A percentile compares a stretch with the other conserved stretches of the same genome.
Evolutionary conservation across 2,113 vertebrate genomes (phyloP).

Genomic region (Rhea americana): DNA sequence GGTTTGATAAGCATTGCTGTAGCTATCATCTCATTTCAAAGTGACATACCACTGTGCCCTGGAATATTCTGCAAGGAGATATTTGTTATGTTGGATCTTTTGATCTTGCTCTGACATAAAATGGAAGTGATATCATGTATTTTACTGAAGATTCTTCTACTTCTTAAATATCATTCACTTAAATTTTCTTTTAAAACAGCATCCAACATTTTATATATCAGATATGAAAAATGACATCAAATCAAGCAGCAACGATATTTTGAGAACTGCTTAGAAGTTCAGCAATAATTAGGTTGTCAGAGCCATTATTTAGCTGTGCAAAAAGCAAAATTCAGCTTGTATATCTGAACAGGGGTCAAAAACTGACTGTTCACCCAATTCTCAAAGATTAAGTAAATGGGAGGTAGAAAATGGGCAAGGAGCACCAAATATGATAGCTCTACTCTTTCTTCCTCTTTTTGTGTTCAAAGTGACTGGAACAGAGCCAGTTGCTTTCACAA

Average conservation of each 20-base stretch:
- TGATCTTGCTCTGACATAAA: background rate
- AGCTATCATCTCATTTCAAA: constrained; percentile 43
- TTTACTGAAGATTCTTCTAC: background rate
- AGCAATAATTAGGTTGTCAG: background rate
- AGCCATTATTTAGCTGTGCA: background rate
- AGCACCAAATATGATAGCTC: background rate
- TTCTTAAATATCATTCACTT: background rate
- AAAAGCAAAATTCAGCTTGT: background rate
- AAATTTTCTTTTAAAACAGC: constrained; percentile 14
- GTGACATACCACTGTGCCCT: background rate
- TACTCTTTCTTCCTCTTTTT: background rate
- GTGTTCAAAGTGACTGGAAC: background rate
- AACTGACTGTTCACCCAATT: background rate
- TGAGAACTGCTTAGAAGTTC: background rate
- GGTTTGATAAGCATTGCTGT: constrained; percentile 11
- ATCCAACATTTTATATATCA: background rate
- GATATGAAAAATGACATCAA: background rate
- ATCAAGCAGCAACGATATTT: background rate
- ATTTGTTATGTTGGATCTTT: background rate
- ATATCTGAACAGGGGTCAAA: background rate
- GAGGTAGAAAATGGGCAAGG: background rate
- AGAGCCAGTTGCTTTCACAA: background rate
- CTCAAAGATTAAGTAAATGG: constrained; percentile 4
- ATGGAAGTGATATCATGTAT: background rate
- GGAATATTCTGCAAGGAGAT: constrained; percentile 5